Base-by-base conservation (phyloP, 2,888 invertebrate genomes). In the Pollenia amentaria region DNA sequence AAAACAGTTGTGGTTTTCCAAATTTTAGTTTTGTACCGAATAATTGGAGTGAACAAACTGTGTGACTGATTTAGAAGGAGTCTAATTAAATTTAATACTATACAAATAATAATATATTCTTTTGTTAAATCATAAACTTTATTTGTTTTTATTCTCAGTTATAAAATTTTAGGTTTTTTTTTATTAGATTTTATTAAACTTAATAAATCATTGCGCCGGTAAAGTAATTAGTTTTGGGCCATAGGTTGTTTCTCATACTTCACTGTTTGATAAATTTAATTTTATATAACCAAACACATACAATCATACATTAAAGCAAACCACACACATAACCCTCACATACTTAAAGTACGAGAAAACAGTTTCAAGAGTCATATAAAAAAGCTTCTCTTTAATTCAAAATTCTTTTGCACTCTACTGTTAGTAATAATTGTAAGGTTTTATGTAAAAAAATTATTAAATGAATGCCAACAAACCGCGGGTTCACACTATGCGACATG, bases 1-100 rank as follows among this genome's bases (percentile, higher is more conserved):
- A 80, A 70, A 62, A 29, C 40, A 67, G 51, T 75, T 81, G 81
- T 60, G 81, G 81, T 81, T 75, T 53, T 46, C 18, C 38, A 65
- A 80, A 80, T 48, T 69, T 16, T 46, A 46, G 55, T 55, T 80
- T 29, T 55, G 16, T n/a, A 18, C 29, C n/a, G n/a, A 65, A 42
- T 18, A 67, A 48, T 55, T 62, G 67, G 51, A 46, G n/a, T 67
- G 72, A 65, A 84, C 57, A 78, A 67, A 60, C 60, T 18, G 1
- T 11, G 40, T n/a, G n/a, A 38, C 2, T 9, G 40, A 9, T 14
- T 44, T 3, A 12, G 21, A 4, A 14, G 2, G 7, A 9, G 14
- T 38, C 4, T 1, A 51, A 53, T 14, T 40, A 14, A 46, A 48
- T 29, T 62, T 3, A 9, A 40, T 8, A 1, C 42, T 18, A 10